Evolutionary conservation across 2,888 invertebrate genomes (phyloP).

Genomic region (Sarcophaga variegata): DNA sequence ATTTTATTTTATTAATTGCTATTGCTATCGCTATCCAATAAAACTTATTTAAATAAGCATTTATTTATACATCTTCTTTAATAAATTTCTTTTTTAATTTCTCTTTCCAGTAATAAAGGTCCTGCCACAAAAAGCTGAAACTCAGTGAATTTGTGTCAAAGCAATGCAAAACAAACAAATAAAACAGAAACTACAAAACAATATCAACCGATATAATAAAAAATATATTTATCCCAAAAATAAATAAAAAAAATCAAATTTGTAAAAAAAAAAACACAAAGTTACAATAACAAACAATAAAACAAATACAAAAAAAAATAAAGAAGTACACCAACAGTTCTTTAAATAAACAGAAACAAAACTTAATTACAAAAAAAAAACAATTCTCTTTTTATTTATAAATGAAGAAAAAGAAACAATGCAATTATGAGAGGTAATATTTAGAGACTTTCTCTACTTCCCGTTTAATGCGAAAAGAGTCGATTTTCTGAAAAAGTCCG

Average conservation of each 20-base stretch:
- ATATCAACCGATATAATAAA: conserved; percentile 69
- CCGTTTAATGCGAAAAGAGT: no score
- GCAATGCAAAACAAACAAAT: conserved; percentile 76
- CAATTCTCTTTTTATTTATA: conserved; percentile 36
- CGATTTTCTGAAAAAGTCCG: no score
- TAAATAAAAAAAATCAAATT: conserved; percentile 52
- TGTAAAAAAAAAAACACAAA: conserved; percentile 65
- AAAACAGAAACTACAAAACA: conserved; percentile 64
- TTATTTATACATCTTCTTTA: conserved; percentile 18
- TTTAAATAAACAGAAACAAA: conserved; percentile 66
- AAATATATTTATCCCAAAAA: conserved; percentile 72
- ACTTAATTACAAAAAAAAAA: conserved; percentile 42
- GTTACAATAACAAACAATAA: conserved; percentile 67
- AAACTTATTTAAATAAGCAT: background rate
- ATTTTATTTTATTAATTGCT: no score
- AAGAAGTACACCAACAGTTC: conserved; percentile 63
- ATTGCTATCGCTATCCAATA: no score
- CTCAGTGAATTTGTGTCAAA: conserved; percentile 77
- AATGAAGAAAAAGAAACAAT: background rate
- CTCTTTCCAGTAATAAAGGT: conserved; percentile 78
- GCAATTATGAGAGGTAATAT: background rate
- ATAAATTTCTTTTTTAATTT: conserved; percentile 46
- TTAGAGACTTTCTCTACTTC: no score
- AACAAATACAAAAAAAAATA: conserved; percentile 51
- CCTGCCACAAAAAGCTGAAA: conserved; percentile 81